Evolutionary conservation across 2,113 vertebrate species (phyloP).

Genomic region (Dissostichus mawsoni): DNA sequence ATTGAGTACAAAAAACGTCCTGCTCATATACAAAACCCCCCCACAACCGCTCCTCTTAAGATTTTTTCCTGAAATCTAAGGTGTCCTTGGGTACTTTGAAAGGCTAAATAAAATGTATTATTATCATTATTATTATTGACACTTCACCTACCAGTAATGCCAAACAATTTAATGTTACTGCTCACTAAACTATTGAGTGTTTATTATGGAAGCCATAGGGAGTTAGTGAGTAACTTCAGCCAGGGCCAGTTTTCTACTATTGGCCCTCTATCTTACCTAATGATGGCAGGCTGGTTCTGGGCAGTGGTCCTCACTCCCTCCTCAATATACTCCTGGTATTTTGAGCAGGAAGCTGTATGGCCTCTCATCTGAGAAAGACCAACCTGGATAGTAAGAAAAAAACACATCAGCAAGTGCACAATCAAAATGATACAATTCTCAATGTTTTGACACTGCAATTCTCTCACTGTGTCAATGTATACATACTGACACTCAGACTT

Average conservation of each 20-base stretch:
- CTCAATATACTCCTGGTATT: slow-evolving; percentile 95
- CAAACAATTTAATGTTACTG: not conserved
- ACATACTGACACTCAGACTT: not conserved
- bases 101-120: too few species aligned
- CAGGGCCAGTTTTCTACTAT: not conserved
- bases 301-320: slow-evolving; percentile 93
- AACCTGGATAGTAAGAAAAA: slow-evolving; percentile 80
- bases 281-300: slow-evolving; percentile 87
- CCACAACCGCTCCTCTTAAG: too few species aligned
- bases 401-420: not conserved
- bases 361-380: slow-evolving; percentile 92
- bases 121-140: too few species aligned
- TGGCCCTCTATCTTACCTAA: slow-evolving; percentile 82
- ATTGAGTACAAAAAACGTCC: too few species aligned
- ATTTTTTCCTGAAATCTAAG: too few species aligned
- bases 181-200: not conserved
- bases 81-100: too few species aligned
- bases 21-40: too few species aligned
- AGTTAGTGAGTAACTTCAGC: not conserved
- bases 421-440: not conserved
- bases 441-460: not conserved
- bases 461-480: not conserved
- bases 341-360: slow-evolving; percentile 91
- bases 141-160: not conserved
- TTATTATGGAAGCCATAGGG: not conserved